phyloP scores from a whole-genome alignment of 2,888 invertebrate genomes.

The Diploptera punctata region DNA sequence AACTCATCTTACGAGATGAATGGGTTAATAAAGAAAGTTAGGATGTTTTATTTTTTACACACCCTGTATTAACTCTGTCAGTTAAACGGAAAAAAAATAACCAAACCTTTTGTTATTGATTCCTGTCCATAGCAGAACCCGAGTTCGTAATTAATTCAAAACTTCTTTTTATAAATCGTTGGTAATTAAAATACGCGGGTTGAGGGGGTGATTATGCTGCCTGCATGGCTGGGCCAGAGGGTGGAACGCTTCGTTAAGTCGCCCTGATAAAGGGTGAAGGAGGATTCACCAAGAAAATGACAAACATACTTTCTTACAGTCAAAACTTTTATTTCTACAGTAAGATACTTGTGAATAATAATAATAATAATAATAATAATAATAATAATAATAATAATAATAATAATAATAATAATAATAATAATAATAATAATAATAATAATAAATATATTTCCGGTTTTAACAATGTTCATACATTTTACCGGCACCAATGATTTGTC shows the following conservation, averaged over 20 bases:
- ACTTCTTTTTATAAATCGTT: constrained; percentile 41
- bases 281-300: constrained; percentile 17
- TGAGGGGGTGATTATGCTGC: constrained; percentile 6
- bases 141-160: constrained; percentile 41
- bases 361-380: no score
- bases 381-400: no score
- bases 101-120: constrained; percentile 37
- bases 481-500: no score
- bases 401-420: no score
- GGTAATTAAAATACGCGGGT: constrained; percentile 40
- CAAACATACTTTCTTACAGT: background rate
- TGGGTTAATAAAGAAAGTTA: no score
- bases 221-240: background rate
- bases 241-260: constrained; percentile 22
- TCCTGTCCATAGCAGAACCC: constrained; percentile 35
- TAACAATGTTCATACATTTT: no score
- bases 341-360: no score
- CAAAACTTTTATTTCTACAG: no score
- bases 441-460: no score
- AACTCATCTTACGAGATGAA: no score
- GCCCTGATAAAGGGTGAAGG: constrained; percentile 18
- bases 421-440: no score
- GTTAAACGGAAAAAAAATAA: constrained; percentile 26
- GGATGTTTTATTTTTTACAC: background rate
- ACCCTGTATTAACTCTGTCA: constrained; percentile 14